Base-by-base conservation (phyloP, 2,797 vertebrate genomes). In the Acrossocheilus wenchowensis region DNA sequence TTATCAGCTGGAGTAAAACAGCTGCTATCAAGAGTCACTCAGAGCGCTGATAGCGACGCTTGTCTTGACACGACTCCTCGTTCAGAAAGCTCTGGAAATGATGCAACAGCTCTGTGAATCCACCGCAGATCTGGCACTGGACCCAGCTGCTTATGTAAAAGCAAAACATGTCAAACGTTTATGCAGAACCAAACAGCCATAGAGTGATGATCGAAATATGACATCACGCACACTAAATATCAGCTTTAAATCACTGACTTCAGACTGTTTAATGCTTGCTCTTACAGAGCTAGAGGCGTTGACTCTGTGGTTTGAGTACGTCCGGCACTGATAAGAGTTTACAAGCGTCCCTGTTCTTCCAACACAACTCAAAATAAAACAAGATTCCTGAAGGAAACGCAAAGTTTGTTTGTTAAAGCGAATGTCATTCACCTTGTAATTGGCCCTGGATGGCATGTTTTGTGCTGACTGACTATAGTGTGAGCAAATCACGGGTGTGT, bases 1-100 rank as follows among this genome's bases (percentile, higher is more conserved):
- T 88, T 73, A 80, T 87, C 78, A 75, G 72, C 41, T 21, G 45
- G 48, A 69, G 83, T 78, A 14, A 79, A 86, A 68, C 72, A 72
- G 79, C 69, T 77, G 69, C 79, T 88, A 89, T 89, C 84, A 72
- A 48, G 26, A 75, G 21, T 36, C 21, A 2, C 15, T 73, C 43
- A 26, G 17, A n/a, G 7, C 15, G n/a, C 71, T 75, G 88, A 88
- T 86, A 80, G 50, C n/a, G 36, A 30, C 14, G 43, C 72, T 50
- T n/a, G 54, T 36, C 39, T 75, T 15, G 26, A 77, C 72, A 84
- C 12, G 2, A 81, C 17, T 81, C 12, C 78, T 48, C 11, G 26
- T 9, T n/a, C 11, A 39, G n/a, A 7, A 1, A 2, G 19, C 10
- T 81, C 10, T n/a, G 26, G 9, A 30, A 15, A 64, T 75, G 43